A percentile compares a stretch with the other conserved stretches of the same genome.
Evolutionary conservation across 1,140 invertebrate genomes (phyloP).

Genomic region (Trichonephila clavipes): DNA sequence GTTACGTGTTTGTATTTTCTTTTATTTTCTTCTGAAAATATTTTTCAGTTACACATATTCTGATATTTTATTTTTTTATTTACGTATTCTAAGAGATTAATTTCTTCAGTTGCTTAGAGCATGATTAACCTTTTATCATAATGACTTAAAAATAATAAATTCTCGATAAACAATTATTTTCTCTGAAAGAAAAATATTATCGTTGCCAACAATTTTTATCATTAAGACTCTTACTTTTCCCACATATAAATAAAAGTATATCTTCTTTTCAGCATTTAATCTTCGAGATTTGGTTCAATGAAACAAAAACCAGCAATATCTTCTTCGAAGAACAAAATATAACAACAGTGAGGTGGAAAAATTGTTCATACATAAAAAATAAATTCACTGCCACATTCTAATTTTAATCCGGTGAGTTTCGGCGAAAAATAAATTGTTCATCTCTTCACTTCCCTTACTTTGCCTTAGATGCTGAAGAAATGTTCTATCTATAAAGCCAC

Average conservation of each 20-base stretch:
- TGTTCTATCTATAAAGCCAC: conserved; percentile 17
- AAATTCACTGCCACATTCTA: neutral
- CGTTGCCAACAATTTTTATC: neutral
- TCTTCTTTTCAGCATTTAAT: neutral
- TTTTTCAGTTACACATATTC: too few relatives aligned
- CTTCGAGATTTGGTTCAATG: neutral
- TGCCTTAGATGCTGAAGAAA: neutral
- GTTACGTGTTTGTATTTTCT: too few relatives aligned
- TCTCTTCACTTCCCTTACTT: neutral
- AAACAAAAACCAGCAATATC: neutral
- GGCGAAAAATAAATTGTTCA: neutral
- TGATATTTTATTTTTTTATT: too few relatives aligned
- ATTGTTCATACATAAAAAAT: neutral
- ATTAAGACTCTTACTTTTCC: neutral
- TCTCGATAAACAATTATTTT: too few relatives aligned
- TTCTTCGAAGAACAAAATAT: neutral
- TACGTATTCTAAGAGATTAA: too few relatives aligned
- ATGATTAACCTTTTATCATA: too few relatives aligned
- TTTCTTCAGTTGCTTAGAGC: too few relatives aligned
- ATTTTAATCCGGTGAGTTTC: neutral
- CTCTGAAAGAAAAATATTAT: too few relatives aligned
- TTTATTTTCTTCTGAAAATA: too few relatives aligned
- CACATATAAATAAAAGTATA: neutral
- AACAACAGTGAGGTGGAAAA: neutral
- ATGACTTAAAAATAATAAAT: too few relatives aligned